Percentiles rank a stretch among this genome's conserved stretches.
These are phyloP conservation scores for Hypselothyrea guttata DNA, from an alignment of 2,888 invertebrate genomes.

Conservation along the genomic window DNA sequence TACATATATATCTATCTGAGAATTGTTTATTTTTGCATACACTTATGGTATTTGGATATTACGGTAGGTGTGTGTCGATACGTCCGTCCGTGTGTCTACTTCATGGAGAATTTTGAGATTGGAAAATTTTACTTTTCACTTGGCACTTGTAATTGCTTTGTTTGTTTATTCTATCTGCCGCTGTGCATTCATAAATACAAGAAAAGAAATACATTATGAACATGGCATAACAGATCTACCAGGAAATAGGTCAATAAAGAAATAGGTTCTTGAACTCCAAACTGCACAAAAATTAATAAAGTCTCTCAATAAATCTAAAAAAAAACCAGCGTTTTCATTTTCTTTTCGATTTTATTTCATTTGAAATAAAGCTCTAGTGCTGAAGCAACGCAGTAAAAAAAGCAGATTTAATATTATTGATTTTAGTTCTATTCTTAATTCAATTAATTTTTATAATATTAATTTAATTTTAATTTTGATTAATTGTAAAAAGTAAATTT, in stretches of 20 bases:
- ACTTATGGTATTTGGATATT: conserved; percentile 24
- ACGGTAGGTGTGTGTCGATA: conserved; percentile 1
- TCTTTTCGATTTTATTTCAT: no score
- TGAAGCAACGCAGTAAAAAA: no score
- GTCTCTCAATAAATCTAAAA: neutral
- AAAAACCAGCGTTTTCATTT: no score
- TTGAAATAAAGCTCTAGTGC: no score
- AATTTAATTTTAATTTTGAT: no score
- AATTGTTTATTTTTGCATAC: conserved; percentile 35
- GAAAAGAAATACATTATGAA: conserved; percentile 10
- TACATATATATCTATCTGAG: conserved; percentile 24
- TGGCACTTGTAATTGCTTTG: conserved; percentile 55
- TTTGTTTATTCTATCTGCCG: conserved; percentile 46
- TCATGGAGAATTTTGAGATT: conserved; percentile 36
- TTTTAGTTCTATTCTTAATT: no score
- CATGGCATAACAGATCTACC: neutral
- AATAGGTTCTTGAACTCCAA: conserved; percentile 22
- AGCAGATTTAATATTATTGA: no score
- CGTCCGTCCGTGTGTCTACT: conserved; percentile 11
- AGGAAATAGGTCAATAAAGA: conserved; percentile 9
- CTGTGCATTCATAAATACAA: conserved; percentile 18
- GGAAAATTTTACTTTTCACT: conserved; percentile 58
- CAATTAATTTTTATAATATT: no score
- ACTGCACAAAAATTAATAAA: neutral
- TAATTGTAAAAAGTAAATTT: no score